A percentile compares a stretch with the other conserved stretches of the same genome.
Evolutionary conservation across 2,797 vertebrate genomes (phyloP).

Genomic region (Pseudochaenichthys georgianus): DNA sequence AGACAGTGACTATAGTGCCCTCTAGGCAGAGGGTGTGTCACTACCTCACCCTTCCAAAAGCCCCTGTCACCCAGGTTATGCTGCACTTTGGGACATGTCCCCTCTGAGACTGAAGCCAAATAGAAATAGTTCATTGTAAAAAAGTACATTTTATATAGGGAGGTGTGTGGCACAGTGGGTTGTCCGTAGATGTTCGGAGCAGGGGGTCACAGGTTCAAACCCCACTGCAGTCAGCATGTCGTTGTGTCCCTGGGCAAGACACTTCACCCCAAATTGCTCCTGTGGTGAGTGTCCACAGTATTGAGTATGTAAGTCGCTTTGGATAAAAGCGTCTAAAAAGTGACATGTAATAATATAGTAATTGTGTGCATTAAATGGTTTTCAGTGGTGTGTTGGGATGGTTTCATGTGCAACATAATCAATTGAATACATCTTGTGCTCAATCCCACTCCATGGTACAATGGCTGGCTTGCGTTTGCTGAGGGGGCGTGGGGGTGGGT

Average conservation of each 20-base stretch:
- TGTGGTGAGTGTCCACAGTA: too few relatives aligned
- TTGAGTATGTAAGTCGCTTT: too few relatives aligned
- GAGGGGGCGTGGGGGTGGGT: slow-evolving; percentile 64
- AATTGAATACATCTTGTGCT: slow-evolving; percentile 51
- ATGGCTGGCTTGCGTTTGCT: slow-evolving; percentile 60
- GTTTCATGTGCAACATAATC: slow-evolving; percentile 41
- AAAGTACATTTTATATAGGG: slow-evolving; percentile 21
- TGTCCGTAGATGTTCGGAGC: too few relatives aligned
- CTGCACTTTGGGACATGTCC: slow-evolving; percentile 36
- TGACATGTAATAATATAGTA: too few relatives aligned
- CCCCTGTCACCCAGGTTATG: slow-evolving; percentile 40
- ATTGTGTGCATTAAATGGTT: background rate
- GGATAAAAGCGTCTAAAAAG: too few relatives aligned
- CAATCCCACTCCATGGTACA: slow-evolving; percentile 63
- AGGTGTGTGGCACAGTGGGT: too few relatives aligned
- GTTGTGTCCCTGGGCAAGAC: too few relatives aligned
- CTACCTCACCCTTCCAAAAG: slow-evolving; percentile 55
- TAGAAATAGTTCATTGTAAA: slow-evolving; percentile 1
- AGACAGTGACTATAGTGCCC: slow-evolving; percentile 69
- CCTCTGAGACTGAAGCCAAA: slow-evolving; percentile 27
- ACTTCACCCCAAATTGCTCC: too few relatives aligned
- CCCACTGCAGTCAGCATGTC: too few relatives aligned
- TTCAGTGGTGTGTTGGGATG: slow-evolving; percentile 28
- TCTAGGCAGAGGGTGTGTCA: slow-evolving; percentile 73
- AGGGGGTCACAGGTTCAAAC: too few relatives aligned